Evolutionary conservation across 2,888 invertebrate genomes (phyloP).

Genomic region (Lissocephala sabroskyi): DNA sequence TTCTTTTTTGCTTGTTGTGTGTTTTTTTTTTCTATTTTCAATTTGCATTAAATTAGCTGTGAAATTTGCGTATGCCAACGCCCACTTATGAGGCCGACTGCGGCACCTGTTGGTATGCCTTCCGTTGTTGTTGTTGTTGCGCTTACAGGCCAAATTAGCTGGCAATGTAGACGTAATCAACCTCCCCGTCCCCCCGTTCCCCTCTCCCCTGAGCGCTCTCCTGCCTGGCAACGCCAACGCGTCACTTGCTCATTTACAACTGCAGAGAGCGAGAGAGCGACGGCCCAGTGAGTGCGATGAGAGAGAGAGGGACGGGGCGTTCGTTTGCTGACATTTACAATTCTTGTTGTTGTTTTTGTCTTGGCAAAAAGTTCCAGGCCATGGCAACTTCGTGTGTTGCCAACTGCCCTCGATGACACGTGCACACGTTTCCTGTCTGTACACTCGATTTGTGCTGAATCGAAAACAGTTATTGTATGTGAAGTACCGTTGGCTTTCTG

Average conservation of each 20-base stretch:
- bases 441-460: background rate
- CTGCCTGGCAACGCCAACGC: too few species aligned
- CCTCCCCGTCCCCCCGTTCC: background rate
- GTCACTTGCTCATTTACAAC: too few species aligned
- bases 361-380: constrained; percentile 23
- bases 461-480: background rate
- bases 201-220: too few species aligned
- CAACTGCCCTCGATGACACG: too few species aligned
- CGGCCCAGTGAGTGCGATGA: too few species aligned
- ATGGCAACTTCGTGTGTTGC: too few species aligned
- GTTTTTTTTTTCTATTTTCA: too few species aligned
- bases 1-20: too few species aligned
- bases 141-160: constrained; percentile 4
- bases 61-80: constrained; percentile 1
- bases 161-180: constrained; percentile 27
- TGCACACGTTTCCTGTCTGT: constrained; percentile 40
- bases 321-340: too few species aligned
- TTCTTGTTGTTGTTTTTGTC: constrained; percentile 2
- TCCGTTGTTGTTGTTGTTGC: background rate
- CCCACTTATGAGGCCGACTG: background rate
- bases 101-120: constrained; percentile 6
- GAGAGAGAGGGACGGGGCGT: too few species aligned
- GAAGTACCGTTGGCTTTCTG: background rate
- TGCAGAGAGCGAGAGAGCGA: too few species aligned
- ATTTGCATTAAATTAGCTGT: too few species aligned